Percentiles rank a stretch among this genome's conserved stretches.
phyloP scores from a whole-genome alignment of 2,888 invertebrate genomes.

The Temnothorax unifasciatus region DNA sequence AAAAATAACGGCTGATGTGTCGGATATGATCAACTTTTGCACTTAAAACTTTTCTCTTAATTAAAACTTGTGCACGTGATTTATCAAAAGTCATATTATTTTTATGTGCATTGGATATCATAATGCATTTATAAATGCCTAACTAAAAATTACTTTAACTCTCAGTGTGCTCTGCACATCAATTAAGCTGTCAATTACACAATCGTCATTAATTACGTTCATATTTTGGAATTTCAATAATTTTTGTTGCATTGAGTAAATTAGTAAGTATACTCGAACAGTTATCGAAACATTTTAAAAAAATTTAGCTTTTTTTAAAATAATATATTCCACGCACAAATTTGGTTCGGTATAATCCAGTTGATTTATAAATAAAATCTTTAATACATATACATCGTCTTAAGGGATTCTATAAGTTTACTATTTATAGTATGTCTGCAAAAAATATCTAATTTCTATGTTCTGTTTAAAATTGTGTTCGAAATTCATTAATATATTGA shows the following conservation, averaged over 20 bases:
- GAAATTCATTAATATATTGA: constrained; percentile 27
- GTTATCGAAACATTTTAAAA: constrained; percentile 22
- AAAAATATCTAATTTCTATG: constrained; percentile 68
- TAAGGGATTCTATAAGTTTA: constrained; percentile 57
- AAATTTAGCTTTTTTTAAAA: constrained; percentile 11
- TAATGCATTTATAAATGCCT: constrained; percentile 43
- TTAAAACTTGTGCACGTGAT: constrained; percentile 33
- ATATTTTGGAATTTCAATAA: not conserved
- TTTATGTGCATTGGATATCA: constrained; percentile 26
- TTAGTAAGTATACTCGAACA: not conserved
- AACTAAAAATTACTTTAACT: constrained; percentile 33
- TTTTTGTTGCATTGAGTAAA: constrained; percentile 1
- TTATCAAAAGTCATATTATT: constrained; percentile 44
- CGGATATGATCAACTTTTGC: not conserved
- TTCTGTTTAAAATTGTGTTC: constrained; percentile 23
- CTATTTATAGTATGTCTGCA: constrained; percentile 71
- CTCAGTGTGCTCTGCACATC: constrained; percentile 33
- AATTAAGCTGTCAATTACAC: constrained; percentile 13
- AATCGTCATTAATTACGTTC: not conserved
- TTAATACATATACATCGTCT: constrained; percentile 52
- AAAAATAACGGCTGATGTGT: constrained; percentile 3
- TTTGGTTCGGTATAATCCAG: constrained; percentile 2
- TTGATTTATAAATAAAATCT: constrained; percentile 55
- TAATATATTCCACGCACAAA: constrained; percentile 26
- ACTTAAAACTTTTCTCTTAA: constrained; percentile 19